Percentiles rank a stretch among this genome's conserved stretches.
These are phyloP conservation scores for Hofmannophila pseudospretella DNA, from an alignment of 2,888 invertebrate genomes.

Conservation along the genomic window DNA sequence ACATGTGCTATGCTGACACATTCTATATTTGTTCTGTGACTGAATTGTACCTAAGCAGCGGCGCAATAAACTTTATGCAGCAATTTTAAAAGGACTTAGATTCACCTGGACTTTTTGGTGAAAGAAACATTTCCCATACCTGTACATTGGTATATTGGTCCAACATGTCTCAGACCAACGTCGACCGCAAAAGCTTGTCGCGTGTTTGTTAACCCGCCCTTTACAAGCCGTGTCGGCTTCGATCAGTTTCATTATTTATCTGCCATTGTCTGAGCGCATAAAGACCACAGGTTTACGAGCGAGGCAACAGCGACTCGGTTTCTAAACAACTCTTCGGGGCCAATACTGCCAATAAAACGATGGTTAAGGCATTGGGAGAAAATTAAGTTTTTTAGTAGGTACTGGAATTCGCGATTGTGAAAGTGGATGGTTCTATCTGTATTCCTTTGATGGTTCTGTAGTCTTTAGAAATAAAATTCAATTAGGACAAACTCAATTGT, in stretches of 20 bases:
- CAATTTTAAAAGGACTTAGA: no score
- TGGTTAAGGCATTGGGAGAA: constrained; percentile 34
- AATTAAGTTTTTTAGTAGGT: constrained; percentile 54
- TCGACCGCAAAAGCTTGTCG: constrained; percentile 7
- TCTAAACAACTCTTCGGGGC: constrained; percentile 55
- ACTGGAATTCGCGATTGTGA: constrained; percentile 1
- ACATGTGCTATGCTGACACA: no score
- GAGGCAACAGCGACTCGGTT: constrained; percentile 28
- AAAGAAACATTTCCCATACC: no score
- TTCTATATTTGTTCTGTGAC: no score
- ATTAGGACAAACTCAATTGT: no score
- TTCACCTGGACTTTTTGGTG: no score
- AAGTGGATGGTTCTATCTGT: no score
- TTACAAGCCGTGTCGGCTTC: constrained; percentile 26
- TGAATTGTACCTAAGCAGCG: no score
- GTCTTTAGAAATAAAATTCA: no score
- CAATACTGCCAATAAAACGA: constrained; percentile 46
- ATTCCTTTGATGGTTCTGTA: no score
- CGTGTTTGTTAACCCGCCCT: constrained; percentile 26
- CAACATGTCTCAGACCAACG: constrained; percentile 3
- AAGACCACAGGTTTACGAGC: constrained; percentile 52
- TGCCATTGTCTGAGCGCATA: constrained; percentile 56
- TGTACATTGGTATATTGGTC: no score
- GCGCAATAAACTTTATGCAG: no score
- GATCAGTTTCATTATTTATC: constrained; percentile 70